phyloP scores from a whole-genome alignment of 2,113 vertebrate species.

The Python bivittatus region DNA sequence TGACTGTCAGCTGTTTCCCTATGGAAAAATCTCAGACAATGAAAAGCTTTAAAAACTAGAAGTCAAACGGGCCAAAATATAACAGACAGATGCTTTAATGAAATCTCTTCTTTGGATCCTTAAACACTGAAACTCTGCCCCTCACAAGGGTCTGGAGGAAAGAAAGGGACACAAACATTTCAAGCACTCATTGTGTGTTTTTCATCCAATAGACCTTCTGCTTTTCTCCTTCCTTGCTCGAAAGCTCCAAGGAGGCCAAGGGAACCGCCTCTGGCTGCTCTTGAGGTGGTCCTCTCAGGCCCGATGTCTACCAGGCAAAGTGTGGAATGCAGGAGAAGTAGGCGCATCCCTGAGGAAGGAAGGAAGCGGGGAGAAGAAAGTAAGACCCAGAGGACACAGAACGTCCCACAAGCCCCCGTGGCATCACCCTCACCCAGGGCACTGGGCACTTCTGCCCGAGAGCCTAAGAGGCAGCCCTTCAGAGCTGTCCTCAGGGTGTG shows the following conservation, averaged over 20 bases:
- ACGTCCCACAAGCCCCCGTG: neutral
- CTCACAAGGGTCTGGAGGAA: neutral
- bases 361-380: neutral
- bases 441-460: too few species aligned
- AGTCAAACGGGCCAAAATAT: neutral
- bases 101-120: neutral
- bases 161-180: neutral
- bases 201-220: neutral
- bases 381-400: neutral
- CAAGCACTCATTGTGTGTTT: neutral
- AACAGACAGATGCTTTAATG: neutral
- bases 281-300: neutral
- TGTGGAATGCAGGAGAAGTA: neutral
- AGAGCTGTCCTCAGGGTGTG: too few species aligned
- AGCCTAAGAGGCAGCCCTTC: too few species aligned
- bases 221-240: neutral
- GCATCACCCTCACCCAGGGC: too few species aligned
- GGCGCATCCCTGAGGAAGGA: neutral
- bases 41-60: neutral
- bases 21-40: neutral
- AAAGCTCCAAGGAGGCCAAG: too few species aligned
- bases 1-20: neutral
- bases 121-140: neutral
- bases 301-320: fast-evolving
- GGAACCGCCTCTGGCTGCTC: fast-evolving